Evolutionary conservation across 2,888 invertebrate genomes (phyloP).

Genomic region (Mamestra brassicae): DNA sequence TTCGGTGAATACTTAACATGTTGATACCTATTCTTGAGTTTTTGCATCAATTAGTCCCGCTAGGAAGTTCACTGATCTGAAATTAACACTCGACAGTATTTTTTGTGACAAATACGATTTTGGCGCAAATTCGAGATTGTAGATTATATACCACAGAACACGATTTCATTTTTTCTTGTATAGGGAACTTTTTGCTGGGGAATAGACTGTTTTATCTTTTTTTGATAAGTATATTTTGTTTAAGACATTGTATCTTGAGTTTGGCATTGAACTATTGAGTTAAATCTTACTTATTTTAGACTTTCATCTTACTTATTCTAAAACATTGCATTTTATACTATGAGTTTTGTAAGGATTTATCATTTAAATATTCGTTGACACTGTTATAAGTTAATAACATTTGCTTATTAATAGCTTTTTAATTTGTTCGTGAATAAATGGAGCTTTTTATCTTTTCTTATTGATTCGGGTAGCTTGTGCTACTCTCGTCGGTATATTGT

Average conservation of each 20-base stretch:
- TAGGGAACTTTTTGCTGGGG: slow-evolving; percentile 41
- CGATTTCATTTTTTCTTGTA: slow-evolving; percentile 17
- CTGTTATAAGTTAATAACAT: no score
- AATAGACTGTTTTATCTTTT: slow-evolving; percentile 1
- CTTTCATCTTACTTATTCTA: no score
- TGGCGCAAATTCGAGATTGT: slow-evolving; percentile 56
- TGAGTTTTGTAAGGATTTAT: no score
- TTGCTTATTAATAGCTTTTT: no score
- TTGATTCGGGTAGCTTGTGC: no score
- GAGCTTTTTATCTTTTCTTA: no score
- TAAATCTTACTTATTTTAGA: no score
- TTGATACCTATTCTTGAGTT: slow-evolving; percentile 41
- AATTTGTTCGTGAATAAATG: no score
- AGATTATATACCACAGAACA: slow-evolving; percentile 50
- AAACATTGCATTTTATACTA: no score
- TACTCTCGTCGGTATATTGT: no score
- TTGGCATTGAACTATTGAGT: slow-evolving; percentile 40
- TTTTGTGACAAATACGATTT: slow-evolving; percentile 52
- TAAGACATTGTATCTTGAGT: slow-evolving; percentile 8
- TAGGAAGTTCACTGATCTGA: slow-evolving; percentile 63
- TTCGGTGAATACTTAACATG: slow-evolving; percentile 6
- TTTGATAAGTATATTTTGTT: slow-evolving; percentile 18
- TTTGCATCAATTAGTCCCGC: slow-evolving; percentile 66
- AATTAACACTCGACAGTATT: slow-evolving; percentile 50
- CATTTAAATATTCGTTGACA: no score